Base-by-base conservation (phyloP, 2,888 invertebrate species). In the Brachylomia viminalis region DNA sequence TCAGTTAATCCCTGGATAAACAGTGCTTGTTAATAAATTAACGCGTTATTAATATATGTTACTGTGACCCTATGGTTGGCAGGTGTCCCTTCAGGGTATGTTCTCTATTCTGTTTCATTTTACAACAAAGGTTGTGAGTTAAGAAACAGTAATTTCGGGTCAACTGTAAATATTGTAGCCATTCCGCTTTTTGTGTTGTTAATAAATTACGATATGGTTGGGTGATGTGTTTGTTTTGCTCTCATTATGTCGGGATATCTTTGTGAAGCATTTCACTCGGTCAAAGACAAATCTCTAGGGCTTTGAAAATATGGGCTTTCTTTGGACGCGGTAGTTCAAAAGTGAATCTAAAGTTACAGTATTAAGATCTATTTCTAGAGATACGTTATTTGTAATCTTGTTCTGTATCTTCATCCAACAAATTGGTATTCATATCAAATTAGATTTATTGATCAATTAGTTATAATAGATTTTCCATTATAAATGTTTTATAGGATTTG, bases 11-110 rank as follows among this genome's bases (percentile, higher is more conserved):
- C 95, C 94, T 93, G 95, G 95, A 95, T 96, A 96, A 96, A 96
- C 96, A 96, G 94, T 93, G 94, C 94, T 95, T 94, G 96, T 96
- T 96, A 95, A 96, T 96, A 96, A 96, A 96, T 96, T 96, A 96
- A 94, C 94, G 94, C 92, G 95, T 96, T 96, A 96, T 96, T 96
- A 96, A 96, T 96, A 96, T 96, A 95, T 96, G 95, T 93, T 95
- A 93, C 87, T 94, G 95, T 94, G 95, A 94, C 94, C 95, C 92
- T 91, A 92, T 92, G 93, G 93, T 92, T 92, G 94, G 93, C 95
- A 95, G 95, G 95, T 95, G 96, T 95, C 95, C 96, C 92, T 90
- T 86, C 91, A 94, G 95, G 93, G 91, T 86, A 86, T 87, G 85
- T 92, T 91, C 89, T 90, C 90, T 90, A 92, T 92, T 93, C 92